Base-by-base conservation (phyloP, 2,113 vertebrate species). In the Sceloporus undulatus region DNA sequence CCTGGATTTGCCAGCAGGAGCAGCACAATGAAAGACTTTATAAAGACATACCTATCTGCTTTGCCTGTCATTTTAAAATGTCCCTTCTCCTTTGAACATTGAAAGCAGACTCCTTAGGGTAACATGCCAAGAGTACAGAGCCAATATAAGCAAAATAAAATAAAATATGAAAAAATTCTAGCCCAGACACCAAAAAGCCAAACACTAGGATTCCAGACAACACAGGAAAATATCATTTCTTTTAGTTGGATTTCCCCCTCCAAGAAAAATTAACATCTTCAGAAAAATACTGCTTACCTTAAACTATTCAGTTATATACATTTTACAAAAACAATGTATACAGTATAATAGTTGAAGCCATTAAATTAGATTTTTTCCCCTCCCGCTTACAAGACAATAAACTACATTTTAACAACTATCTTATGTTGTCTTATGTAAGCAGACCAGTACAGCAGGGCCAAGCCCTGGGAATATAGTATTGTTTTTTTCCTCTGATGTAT, bases 161-260 rank as follows among this genome's bases (percentile, higher is more conserved):
- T 34, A n/a, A 73, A 34, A 52, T 25, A 25, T 9, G 6, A 7
- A 62, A 62, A 62, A 62, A 59, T 81, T 29, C 73, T 75, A 65
- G 25, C 54, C 79, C 65, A 88, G 87, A 83, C 81, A 40, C 42
- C 34, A 77, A 77, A 77, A 86, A 82, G 40, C 38, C 56, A 66
- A 18, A n/a, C 40, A 62, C 68, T 13, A 76, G 59, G 56, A 87
- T 82, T 76, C 73, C 42, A 88, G 87, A 83, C 80, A 83, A 66
- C 59, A 77, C 59, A 65, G 79, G 80, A 88, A 83, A 88, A 84
- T 83, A 77, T 82, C 38, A 84, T 84, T 83, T 77, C 40, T 83
- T 88, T 66, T 77, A 75, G 34, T 9, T 87, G 66, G 21, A 52
- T 83, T 88, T 81, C 11, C 70, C 79, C 21, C 52, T 7, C 7